Evolutionary conservation across 2,888 invertebrate species (phyloP).

Genomic region (Drosophila histrio): DNA sequence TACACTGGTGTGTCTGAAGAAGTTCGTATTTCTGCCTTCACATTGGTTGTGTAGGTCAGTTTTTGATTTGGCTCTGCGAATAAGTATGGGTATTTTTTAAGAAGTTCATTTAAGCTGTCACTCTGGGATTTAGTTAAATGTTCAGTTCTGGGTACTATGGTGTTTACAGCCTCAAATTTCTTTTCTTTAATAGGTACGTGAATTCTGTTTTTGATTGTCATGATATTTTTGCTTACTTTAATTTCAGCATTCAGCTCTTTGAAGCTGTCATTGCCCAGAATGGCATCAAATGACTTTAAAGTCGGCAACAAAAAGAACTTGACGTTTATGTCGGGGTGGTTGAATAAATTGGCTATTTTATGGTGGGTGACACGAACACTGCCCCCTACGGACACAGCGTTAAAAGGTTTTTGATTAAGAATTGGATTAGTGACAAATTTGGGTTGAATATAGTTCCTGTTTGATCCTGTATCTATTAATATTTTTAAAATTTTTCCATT

Average conservation of each 20-base stretch:
- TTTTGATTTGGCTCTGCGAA: constrained; percentile 30
- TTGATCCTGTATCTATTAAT: neutral
- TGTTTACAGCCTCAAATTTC: too few relatives aligned
- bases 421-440: neutral
- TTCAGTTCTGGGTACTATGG: neutral
- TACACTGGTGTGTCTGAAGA: neutral
- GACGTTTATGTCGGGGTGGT: neutral
- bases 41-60: constrained; percentile 25
- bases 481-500: neutral
- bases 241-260: constrained; percentile 1
- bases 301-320: neutral
- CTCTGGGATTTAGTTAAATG: neutral
- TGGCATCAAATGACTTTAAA: neutral
- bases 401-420: neutral
- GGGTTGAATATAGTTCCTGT: neutral
- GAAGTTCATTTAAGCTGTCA: neutral
- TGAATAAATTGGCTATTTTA: neutral
- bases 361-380: neutral
- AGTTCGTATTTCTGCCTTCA: constrained; percentile 16
- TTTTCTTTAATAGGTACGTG: too few relatives aligned
- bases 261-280: neutral
- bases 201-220: neutral
- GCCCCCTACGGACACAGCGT: neutral
- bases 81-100: constrained; percentile 16
- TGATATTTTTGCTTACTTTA: neutral